Percentiles rank a stretch among this genome's conserved stretches.
phyloP scores from a whole-genome alignment of 2,797 vertebrate genomes.

The Pterois miles region DNA sequence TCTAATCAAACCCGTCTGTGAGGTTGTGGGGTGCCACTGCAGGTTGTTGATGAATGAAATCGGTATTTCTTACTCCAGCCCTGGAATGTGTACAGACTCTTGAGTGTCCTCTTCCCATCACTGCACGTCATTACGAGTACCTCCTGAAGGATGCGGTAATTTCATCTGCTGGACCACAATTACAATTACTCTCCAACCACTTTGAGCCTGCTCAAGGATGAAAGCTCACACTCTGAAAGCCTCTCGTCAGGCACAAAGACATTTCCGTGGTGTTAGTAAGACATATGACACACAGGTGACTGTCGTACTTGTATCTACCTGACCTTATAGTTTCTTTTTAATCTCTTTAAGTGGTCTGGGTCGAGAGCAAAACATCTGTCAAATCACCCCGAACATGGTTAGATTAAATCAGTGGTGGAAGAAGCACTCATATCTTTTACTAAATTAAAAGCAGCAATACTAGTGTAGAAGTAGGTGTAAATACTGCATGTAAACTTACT shows the following conservation, averaged over 20 bases:
- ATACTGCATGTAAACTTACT: no score
- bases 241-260: neutral
- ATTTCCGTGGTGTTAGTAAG: conserved; percentile 31
- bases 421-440: neutral
- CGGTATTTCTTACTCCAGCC: neutral
- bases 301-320: conserved; percentile 24
- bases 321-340: conserved; percentile 39
- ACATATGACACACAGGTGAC: conserved; percentile 16
- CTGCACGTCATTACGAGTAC: conserved; percentile 30
- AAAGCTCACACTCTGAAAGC: conserved; percentile 18
- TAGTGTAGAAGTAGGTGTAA: no score
- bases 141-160: conserved; percentile 41
- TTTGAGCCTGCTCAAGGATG: conserved; percentile 21
- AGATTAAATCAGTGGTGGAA: neutral
- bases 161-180: conserved; percentile 49
- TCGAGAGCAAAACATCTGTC: neutral
- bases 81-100: conserved; percentile 4
- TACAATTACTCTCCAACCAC: conserved; percentile 52
- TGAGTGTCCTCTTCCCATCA: conserved; percentile 10
- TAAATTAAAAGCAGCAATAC: neutral
- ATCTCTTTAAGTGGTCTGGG: conserved; percentile 44
- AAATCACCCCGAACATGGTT: neutral
- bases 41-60: neutral
- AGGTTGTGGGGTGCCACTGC: neutral
- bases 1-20: neutral